Base-by-base conservation (phyloP, 2,888 invertebrate species). In the Melieria picta region DNA sequence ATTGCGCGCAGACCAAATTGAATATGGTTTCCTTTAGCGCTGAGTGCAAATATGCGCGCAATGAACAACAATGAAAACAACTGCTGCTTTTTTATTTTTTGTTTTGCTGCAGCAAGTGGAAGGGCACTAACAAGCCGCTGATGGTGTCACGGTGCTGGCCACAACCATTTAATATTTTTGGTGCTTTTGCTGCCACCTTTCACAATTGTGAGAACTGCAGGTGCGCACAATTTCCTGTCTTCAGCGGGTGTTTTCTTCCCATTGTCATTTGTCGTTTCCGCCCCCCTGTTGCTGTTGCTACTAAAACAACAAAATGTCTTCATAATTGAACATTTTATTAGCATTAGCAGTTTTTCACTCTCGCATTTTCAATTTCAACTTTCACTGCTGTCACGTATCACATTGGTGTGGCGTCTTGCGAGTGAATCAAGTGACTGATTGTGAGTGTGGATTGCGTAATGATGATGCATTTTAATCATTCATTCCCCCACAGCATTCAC, bases 251-350 rank as follows among this genome's bases (percentile, higher is more conserved):
- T 30, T 30, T 30, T 30, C 30, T 30, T 67, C 60, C 67, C 67
- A 52, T n/a, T 60, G 60, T n/a, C 58, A 60, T 52, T 67, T 67
- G 1, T 30, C 30, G 30, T 30, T 30, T 30, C 30, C 30, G 30
- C 30, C 30, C 60, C 60, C 52, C 10, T 48, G 67, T 61, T 45
- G 52, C 42, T 10, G 45, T 13, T 16, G 50, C 10, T 42, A 4
- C 61, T 50, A 52, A 52, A 52, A 67, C 67, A 67, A 67, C 61
- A 61, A 5, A 10, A 43, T n/a, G 16, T 52, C 61, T 61, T 66
- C 50, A 58, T 66, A 67, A 67, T 67, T 67, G 67, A 67, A 10
- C 58, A 52, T 61, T 67, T 67, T 67, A 67, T 67, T 61, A 67
- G 67, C 67, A 45, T 58, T 16, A 60, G 60, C 30, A 30, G 30